Evolutionary conservation across 35 echinoderm and acorn worm genomes (phyloP), one percentile per base, ranked within the genome.

Genomic region (Acanthaster planci): DNA sequence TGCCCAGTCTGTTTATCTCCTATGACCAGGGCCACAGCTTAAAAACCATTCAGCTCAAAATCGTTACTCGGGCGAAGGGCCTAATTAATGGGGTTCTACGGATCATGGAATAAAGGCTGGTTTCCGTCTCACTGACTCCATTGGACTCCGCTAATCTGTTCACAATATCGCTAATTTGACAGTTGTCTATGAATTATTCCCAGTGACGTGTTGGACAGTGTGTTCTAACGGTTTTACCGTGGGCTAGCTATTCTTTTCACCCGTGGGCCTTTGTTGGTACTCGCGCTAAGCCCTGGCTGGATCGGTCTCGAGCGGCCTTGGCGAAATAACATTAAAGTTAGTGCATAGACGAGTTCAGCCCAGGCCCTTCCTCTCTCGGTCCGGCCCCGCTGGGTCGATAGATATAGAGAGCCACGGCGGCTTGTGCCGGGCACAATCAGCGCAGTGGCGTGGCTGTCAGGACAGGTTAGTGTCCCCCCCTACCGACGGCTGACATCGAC

Each of bases 91-190:
- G 34, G 26, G 23, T 34, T 72, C 29, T 72, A 14, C 15, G 29
- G 64, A 35, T 26, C 64, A 35, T 72, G 21, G 64, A 72, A 72
- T 72, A 72, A 72, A 72, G 64, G 64, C 30, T 2, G 64, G 64
- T 72, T 35, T 72, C 64, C 64, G 64, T 72, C 64, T 72, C 64
- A 72, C 26, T 72, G 64, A 26, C 64, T 72, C 64, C 34, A 72
- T 72, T 72, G 64, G 2, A 2, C 26, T 31, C 26, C 64, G 34
- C 64, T 72, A 72, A 72, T 72, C 64, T 72, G 64, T 72, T 26
- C 29, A 72, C 64, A 72, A 72, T 72, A 72, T 72, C 64, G 64
- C 64, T 72, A 72, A 72, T 72, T 72, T 72, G 64, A 72, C 64
- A 72, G 64, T 72, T 72, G 64, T 72, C 64, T 72, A 26, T 10